These are phyloP conservation scores for Chrysolina oricalcia DNA, from an alignment of 2,888 invertebrate species.

Conservation along the genomic window DNA sequence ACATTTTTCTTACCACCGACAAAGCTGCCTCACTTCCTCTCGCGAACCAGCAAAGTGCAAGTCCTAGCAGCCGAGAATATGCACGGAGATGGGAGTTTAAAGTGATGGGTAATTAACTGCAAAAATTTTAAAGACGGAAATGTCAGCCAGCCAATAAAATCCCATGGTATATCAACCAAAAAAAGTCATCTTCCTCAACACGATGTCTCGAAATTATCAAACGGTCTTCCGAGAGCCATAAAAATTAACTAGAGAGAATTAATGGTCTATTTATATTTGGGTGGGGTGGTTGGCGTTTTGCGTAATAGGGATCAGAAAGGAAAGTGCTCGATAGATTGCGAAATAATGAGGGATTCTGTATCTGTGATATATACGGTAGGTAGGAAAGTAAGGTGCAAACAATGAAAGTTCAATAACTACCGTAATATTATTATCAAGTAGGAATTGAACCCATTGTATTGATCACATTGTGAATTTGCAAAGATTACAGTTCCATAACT, in stretches of 20 bases:
- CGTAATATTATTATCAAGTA: too few species aligned
- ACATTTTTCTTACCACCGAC: conserved; percentile 46
- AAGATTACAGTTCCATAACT: too few species aligned
- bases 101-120: conserved; percentile 72
- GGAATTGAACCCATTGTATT: too few species aligned
- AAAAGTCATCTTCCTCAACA: conserved; percentile 50
- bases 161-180: conserved; percentile 69
- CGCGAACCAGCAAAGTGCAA: conserved; percentile 62
- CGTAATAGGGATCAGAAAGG: background rate
- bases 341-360: too few species aligned
- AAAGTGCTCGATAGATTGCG: background rate
- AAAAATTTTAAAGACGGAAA: conserved; percentile 71
- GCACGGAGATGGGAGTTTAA: conserved; percentile 63
- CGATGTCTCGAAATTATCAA: conserved; percentile 56
- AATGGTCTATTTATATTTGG: conserved; percentile 62
- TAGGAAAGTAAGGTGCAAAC: too few species aligned
- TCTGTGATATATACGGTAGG: too few species aligned
- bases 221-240: conserved; percentile 60
- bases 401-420: too few species aligned
- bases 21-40: conserved; percentile 35
- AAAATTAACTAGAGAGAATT: conserved; percentile 59
- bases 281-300: background rate
- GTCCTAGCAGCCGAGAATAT: conserved; percentile 63
- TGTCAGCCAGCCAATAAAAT: conserved; percentile 75
- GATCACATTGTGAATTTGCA: too few species aligned